Evolutionary conservation across 2,797 vertebrate species (phyloP).

Genomic region (Sebastes kiyomatsui): DNA sequence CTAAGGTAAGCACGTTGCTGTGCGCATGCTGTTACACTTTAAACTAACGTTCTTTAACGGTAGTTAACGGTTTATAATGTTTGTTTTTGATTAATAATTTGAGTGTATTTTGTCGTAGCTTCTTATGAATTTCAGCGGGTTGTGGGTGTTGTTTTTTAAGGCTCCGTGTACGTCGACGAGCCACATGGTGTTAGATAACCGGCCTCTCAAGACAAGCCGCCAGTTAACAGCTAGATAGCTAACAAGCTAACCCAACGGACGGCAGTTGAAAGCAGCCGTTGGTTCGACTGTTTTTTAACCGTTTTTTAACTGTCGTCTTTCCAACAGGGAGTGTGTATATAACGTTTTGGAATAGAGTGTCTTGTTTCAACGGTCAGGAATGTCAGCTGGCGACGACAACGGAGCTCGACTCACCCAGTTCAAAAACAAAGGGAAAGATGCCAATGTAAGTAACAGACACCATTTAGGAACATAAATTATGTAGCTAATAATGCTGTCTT

Average conservation of each 20-base stretch:
- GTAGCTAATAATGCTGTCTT: accelerated
- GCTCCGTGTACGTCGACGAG: neutral
- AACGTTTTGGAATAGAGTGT: neutral
- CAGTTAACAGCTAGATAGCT: neutral
- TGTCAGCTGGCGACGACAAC: constrained; percentile 85
- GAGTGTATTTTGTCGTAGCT: neutral
- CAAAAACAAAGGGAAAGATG: constrained; percentile 95
- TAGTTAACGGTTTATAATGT: too few relatives aligned
- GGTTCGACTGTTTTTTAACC: neutral
- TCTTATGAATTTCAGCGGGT: neutral
- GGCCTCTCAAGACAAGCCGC: constrained; percentile 9
- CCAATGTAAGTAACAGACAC: constrained; percentile 78
- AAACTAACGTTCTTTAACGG: neutral
- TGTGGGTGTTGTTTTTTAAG: neutral
- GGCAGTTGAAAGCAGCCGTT: neutral
- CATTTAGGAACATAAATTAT: too few relatives aligned
- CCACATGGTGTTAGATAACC: constrained; percentile 67
- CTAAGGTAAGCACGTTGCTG: constrained; percentile 51
- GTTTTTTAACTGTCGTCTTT: neutral
- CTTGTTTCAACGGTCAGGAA: constrained; percentile 43
- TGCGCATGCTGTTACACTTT: neutral
- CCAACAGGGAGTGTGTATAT: neutral
- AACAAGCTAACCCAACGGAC: too few relatives aligned
- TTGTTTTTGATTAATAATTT: too few relatives aligned
- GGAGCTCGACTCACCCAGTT: constrained; percentile 87